Evolutionary conservation across 2,797 vertebrate genomes (phyloP).

Genomic region (Bovichtus variegatus): DNA sequence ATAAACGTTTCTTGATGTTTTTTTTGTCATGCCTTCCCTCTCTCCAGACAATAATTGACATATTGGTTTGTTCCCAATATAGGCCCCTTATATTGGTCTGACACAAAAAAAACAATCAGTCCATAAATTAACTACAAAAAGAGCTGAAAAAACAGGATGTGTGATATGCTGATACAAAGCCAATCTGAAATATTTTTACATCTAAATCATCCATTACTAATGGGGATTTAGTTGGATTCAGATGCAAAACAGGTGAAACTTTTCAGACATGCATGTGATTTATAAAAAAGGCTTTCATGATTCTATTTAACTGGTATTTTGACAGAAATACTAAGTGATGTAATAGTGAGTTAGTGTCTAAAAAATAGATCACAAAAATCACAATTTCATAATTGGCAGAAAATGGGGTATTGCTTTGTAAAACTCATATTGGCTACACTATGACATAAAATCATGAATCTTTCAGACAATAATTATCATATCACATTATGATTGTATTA

Average conservation of each 20-base stretch:
- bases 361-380: neutral
- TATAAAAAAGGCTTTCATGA: neutral
- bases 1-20: conserved; percentile 31
- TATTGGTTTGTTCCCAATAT: conserved; percentile 19
- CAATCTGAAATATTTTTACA: neutral
- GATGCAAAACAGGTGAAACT: neutral
- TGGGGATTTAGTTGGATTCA: neutral
- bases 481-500: neutral
- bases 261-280: neutral
- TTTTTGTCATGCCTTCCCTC: conserved; percentile 4
- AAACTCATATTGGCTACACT: neutral
- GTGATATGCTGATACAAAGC: neutral
- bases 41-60: conserved; percentile 24
- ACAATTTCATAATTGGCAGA: neutral
- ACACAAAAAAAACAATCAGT: neutral
- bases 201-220: neutral
- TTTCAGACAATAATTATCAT: neutral
- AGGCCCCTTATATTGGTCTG: conserved; percentile 8
- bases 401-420: neutral
- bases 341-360: neutral
- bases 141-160: neutral
- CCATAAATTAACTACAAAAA: neutral
- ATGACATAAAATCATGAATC: neutral
- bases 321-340: neutral
- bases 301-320: neutral